Evolutionary conservation across 2,888 invertebrate species (phyloP).

Genomic region (Sesamia inferens): DNA sequence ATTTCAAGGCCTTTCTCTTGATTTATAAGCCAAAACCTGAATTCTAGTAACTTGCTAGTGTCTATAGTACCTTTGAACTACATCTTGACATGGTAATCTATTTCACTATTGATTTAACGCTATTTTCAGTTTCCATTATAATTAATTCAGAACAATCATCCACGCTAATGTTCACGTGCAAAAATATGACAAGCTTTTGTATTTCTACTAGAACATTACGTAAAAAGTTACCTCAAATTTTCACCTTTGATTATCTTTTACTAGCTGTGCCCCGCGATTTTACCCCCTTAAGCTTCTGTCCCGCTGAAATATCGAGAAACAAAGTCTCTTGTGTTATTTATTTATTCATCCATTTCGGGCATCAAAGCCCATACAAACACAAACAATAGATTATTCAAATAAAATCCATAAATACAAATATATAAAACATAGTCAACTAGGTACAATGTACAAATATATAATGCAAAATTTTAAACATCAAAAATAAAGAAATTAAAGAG

Average conservation of each 20-base stretch:
- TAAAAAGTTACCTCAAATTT: neutral
- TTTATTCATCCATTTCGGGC: too few species aligned
- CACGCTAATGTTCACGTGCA: neutral
- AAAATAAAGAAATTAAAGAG: too few species aligned
- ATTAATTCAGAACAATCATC: neutral
- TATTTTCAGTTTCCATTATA: constrained; percentile 10
- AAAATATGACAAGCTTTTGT: neutral
- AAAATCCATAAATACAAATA: too few species aligned
- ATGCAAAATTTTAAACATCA: too few species aligned
- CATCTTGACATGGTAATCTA: constrained; percentile 44
- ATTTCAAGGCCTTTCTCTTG: constrained; percentile 28
- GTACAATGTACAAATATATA: too few species aligned
- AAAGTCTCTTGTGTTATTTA: too few species aligned
- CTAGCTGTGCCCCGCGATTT: too few species aligned
- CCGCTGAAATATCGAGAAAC: too few species aligned
- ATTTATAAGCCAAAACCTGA: constrained; percentile 25
- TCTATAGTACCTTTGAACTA: constrained; percentile 20
- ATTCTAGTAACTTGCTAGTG: constrained; percentile 4
- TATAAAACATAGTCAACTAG: too few species aligned
- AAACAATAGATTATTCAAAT: too few species aligned
- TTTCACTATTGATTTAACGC: constrained; percentile 10
- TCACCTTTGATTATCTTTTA: neutral
- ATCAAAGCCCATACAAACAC: too few species aligned
- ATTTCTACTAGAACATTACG: neutral
- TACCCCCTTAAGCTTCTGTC: too few species aligned